phyloP scores from a whole-genome alignment of 2,797 vertebrate species.

The Typhlichthys subterraneus region DNA sequence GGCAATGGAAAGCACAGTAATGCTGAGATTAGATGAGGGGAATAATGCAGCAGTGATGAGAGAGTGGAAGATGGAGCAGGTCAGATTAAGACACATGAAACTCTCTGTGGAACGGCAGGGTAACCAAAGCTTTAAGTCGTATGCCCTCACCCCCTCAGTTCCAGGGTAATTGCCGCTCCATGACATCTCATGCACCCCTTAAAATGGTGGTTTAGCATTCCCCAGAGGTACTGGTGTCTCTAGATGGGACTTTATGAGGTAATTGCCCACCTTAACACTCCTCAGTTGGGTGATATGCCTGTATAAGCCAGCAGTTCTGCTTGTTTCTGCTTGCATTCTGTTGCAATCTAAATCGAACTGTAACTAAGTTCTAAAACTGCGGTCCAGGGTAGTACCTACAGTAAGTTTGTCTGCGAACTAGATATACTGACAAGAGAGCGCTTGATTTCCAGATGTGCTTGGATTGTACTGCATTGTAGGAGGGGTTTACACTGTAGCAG shows the following conservation, averaged over 20 bases:
- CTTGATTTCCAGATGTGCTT: too few species aligned
- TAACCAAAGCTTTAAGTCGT: constrained; percentile 28
- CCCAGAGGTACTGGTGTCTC: constrained; percentile 11
- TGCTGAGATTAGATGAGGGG: constrained; percentile 41
- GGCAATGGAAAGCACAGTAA: constrained; percentile 49
- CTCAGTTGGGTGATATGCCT: too few species aligned
- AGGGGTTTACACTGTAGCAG: too few species aligned
- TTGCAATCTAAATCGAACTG: too few species aligned
- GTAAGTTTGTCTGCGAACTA: too few species aligned
- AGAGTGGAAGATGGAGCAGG: constrained; percentile 25
- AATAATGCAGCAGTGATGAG: constrained; percentile 29
- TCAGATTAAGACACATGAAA: constrained; percentile 7
- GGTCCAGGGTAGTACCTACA: too few species aligned
- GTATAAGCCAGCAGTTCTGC: too few species aligned
- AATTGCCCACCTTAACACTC: constrained; percentile 8
- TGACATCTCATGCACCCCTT: constrained; percentile 12
- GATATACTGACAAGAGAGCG: too few species aligned
- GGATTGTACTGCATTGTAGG: too few species aligned
- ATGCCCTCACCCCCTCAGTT: constrained; percentile 11
- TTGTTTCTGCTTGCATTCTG: too few species aligned
- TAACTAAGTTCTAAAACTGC: too few species aligned
- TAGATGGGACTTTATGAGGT: constrained; percentile 10
- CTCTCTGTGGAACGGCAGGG: constrained; percentile 14
- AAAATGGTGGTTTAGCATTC: constrained; percentile 12
- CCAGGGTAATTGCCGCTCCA: constrained; percentile 23